Base-by-base conservation (phyloP, 2,113 vertebrate genomes). In the Phyllostomus discolor region DNA sequence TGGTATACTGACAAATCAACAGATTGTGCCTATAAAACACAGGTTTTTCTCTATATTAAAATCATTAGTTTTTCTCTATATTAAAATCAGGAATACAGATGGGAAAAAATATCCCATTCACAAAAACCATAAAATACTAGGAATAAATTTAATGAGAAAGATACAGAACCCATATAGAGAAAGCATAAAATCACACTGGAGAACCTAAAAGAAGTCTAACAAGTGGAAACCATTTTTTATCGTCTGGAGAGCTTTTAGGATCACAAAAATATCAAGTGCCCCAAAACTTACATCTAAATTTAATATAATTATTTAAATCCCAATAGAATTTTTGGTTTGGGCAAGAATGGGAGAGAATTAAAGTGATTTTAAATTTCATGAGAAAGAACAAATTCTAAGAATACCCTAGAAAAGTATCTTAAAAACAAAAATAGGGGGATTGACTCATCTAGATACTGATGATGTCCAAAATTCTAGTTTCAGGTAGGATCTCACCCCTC, bases 351-450 rank as follows among this genome's bases (percentile, higher is more conserved):
- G 24, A 72, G 22, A 84, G 41, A 94, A 90, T 0, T 90, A 28
- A 90, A 38, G 8, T 72, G 33, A 92, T 69, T 90, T 95, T 88
- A 91, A 91, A 88, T 95, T 93, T 84, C 76, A 88, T 33, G 59
- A 54, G 75, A 57, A 7, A 59, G 9, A 88, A 93, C 41, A 82
- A 59, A 84, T 80, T 80, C 81, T 90, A 82, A 94, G 72, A 92
- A 80, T 31, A 82, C 59, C 43, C 59, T 82, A 50, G 57, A 28
- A 91, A 87, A 85, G 20, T 59, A 84, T 59, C 90, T 72, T 17
- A 7, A 48, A 69, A 82, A 48, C 19, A 69, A 76, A 82, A 67
- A 59, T 5, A 38, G n/a, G 31, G 76, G 76, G 24, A 64, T 0
- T 84, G 24, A 64, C 38, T 19, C 43, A 73, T 70, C 22, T 69